phyloP scores from a whole-genome alignment of 2,113 vertebrate genomes.

The Seriola dumerili region DNA sequence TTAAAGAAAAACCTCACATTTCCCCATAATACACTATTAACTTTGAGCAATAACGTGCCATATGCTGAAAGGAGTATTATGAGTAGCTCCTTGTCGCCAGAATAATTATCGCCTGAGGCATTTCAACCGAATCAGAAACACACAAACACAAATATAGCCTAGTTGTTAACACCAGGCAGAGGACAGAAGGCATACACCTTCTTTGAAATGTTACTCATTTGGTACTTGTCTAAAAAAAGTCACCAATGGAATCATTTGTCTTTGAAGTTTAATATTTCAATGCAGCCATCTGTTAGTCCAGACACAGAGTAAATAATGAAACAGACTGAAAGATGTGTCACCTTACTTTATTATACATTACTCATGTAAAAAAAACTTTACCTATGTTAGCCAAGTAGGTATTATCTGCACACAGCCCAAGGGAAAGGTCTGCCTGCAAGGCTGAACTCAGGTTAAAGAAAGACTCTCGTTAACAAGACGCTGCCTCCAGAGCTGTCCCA shows the following conservation, averaged over 20 bases:
- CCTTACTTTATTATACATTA: neutral
- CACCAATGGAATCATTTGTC: slow-evolving; percentile 2
- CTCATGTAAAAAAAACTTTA: neutral
- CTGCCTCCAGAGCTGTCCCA: neutral
- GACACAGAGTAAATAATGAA: slow-evolving; percentile 13
- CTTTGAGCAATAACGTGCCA: neutral
- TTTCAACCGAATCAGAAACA: neutral
- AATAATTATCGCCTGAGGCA: neutral
- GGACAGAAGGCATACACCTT: neutral
- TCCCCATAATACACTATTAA: neutral
- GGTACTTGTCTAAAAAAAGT: neutral
- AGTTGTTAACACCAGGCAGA: neutral
- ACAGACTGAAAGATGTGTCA: neutral
- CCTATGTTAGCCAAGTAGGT: neutral
- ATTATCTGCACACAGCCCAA: neutral
- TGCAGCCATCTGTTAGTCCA: slow-evolving; percentile 4
- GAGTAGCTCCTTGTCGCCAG: neutral
- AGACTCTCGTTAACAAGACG: neutral
- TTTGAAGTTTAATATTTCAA: slow-evolving; percentile 3
- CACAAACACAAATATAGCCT: neutral
- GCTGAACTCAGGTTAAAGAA: neutral
- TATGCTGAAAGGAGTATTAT: neutral
- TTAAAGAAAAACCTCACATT: neutral
- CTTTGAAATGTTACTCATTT: slow-evolving; percentile 6
- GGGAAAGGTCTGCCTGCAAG: neutral